Base-by-base conservation (phyloP, 2,888 invertebrate genomes). In the Watsonalla binaria region DNA sequence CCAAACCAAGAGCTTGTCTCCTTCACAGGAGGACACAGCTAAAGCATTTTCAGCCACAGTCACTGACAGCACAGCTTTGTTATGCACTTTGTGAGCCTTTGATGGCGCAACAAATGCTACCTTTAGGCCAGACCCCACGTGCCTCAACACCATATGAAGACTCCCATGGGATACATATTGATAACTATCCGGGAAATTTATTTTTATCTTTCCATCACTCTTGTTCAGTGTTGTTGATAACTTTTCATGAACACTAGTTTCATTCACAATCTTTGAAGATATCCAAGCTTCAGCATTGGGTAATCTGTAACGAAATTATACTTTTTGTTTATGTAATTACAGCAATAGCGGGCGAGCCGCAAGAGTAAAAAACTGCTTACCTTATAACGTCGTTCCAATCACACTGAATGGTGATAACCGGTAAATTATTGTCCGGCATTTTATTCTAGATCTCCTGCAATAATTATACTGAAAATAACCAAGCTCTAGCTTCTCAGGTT, bases 1-100 rank as follows among this genome's bases (percentile, higher is more conserved):
- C 94, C 94, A 95, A 11, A 95, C 82, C 51, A 92, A 72, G 2
- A 94, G 75, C 65, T 91, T 91, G 57, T 93, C 92, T 54, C 88
- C 92, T 60, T 91, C 90, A 76, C 93, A 92, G 54, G 92, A 92
- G 8, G 94, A 94, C 13, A 93, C 92, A 37, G 92, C 93, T 45
- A 94, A 78, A 9, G 93, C 93, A 67, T 92, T 93, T 51, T 91
- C 82, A 50, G 93, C 92, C 4, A 92, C 91, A 64, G 92, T 91
- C n/a, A 94, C 75, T 56, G 92, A 92, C 5, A 92, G 65, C n/a
- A 94, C 84, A 78, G 76, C 87, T 58, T 92, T 89, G 66, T 85
- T 70, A 66, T 89, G 88, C 58, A 92, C 66, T 70, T 84, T 77
- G 65, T 90, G 91, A 33, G 76, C 75, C 67, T 87, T 89, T n/a